Base-by-base conservation (phyloP, 37 sponge, comb jelly and placozoan species). In the Agelas oroides region DNA sequence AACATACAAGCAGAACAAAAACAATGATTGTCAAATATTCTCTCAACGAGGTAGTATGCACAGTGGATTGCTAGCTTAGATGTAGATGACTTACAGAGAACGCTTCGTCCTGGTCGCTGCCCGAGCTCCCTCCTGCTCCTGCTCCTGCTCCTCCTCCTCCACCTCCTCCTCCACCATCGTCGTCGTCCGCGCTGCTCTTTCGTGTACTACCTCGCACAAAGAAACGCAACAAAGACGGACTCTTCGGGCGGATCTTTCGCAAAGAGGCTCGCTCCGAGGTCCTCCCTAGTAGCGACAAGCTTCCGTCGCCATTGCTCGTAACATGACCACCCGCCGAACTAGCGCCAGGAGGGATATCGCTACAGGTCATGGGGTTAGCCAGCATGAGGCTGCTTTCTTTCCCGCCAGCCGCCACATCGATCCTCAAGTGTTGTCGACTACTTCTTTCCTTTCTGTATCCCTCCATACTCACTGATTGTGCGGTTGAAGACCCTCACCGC, bases 51-150 rank as follows among this genome's bases (percentile, higher is more conserved):
- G n/a, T n/a, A n/a, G n/a, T n/a, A n/a, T n/a, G n/a, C n/a, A n/a
- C n/a, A n/a, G n/a, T n/a, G n/a, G n/a, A n/a, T n/a, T n/a, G n/a
- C n/a, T n/a, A n/a, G n/a, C n/a, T n/a, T n/a, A n/a, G n/a, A n/a
- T n/a, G n/a, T n/a, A 46, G 46, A 3, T 46, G 46, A 71, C 83
- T 82, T 20, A 82, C 83, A 34, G 83, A 82, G 63, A 82, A 82
- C 8, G 73, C 61, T 24, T 82, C 83, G 17, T 82, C 83, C 40
- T 82, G 83, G n/a, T 82, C 83, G 30, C 83, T 82, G 38, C 73
- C 61, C 37, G 83, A 82, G 33, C 73, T 72, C n/a, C n/a, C n/a
- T n/a, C n/a, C n/a, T n/a, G n/a, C n/a, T 1, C 30, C n/a, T n/a
- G n/a, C n/a, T n/a, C n/a, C 58, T 18, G 58, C 15, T 18, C 18